Conservation (phyloP, 2,888 invertebrate genomes). For the Sphaerophoria taeniata region DNA sequence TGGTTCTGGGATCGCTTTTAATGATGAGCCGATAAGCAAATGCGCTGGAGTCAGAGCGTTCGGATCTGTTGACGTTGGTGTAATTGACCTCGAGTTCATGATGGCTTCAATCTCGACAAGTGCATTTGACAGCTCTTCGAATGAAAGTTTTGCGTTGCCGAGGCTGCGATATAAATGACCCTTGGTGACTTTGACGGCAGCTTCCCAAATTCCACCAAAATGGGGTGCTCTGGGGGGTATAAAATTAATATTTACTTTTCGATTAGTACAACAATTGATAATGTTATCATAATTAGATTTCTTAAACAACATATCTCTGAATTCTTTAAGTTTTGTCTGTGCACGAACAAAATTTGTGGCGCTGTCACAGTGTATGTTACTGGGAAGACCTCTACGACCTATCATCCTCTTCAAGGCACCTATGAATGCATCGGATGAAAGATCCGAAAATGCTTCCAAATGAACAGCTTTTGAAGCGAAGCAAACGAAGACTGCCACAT, state of each 20-base stretch:
- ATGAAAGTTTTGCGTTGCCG: conserved; percentile 11
- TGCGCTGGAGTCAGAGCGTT: conserved; percentile 8
- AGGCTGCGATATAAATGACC: conserved; percentile 12
- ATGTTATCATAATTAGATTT: conserved; percentile 9
- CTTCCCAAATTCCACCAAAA: conserved; percentile 7
- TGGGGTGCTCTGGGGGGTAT: conserved; percentile 5
- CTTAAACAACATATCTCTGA: conserved; percentile 20
- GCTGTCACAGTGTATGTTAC: conserved; percentile 7
- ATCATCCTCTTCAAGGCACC: conserved; percentile 13
- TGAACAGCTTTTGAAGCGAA: conserved; percentile 39
- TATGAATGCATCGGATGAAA: conserved; percentile 8
- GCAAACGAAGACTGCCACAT: conserved; percentile 39
- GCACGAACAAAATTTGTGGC: conserved; percentile 27
- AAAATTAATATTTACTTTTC: background rate
- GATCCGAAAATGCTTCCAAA: conserved; percentile 14
- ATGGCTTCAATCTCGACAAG: conserved; percentile 18
- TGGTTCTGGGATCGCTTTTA: conserved; percentile 45
- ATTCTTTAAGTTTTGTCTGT: conserved; percentile 18
- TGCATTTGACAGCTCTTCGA: conserved; percentile 10
- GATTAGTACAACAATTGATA: conserved; percentile 11
- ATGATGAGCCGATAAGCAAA: conserved; percentile 15
- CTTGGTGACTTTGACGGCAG: background rate
- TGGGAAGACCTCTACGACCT: background rate
- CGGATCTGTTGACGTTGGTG: background rate
- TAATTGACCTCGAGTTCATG: conserved; percentile 14